These are phyloP conservation scores for Pygoscelis adeliae DNA, from an alignment of 2,113 vertebrate genomes.

Conservation along the genomic window DNA sequence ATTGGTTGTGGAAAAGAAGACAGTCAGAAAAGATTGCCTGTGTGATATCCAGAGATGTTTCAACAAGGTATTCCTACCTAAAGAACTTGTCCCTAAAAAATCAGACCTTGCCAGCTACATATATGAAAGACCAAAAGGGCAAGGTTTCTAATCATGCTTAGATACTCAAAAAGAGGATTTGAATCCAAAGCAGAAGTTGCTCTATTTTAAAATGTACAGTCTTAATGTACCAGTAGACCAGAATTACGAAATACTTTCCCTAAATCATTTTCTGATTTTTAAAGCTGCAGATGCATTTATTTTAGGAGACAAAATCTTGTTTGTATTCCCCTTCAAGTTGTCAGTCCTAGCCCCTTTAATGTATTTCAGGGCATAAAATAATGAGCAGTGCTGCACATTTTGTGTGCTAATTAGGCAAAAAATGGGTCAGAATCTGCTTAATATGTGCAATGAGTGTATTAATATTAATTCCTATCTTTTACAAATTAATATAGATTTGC, in stretches of 20 bases:
- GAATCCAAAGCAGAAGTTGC: not conserved
- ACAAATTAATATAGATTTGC: constrained; percentile 70
- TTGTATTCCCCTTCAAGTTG: not conserved
- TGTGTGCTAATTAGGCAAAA: constrained; percentile 31
- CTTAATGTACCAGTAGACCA: not conserved
- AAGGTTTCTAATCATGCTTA: not conserved
- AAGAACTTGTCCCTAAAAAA: not conserved
- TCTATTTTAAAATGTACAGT: not conserved
- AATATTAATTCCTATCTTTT: constrained; percentile 64
- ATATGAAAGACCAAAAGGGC: not conserved
- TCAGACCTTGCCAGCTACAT: not conserved
- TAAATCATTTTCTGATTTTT: too few species aligned
- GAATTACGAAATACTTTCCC: not conserved
- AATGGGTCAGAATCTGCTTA: constrained; percentile 27
- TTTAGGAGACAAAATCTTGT: not conserved
- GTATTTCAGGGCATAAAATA: not conserved
- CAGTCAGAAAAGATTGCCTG: not conserved
- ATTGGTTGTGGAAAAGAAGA: not conserved
- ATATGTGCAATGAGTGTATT: constrained; percentile 42
- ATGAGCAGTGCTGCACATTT: constrained; percentile 9
- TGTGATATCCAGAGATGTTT: not conserved
- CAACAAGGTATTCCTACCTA: not conserved
- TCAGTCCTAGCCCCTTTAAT: not conserved
- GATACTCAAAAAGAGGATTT: not conserved
- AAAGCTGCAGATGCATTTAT: not conserved